A percentile compares a stretch with the other conserved stretches of the same genome.
Conservation (phyloP, 2,888 invertebrate species). For the Lordiphosa fenestrarum region DNA sequence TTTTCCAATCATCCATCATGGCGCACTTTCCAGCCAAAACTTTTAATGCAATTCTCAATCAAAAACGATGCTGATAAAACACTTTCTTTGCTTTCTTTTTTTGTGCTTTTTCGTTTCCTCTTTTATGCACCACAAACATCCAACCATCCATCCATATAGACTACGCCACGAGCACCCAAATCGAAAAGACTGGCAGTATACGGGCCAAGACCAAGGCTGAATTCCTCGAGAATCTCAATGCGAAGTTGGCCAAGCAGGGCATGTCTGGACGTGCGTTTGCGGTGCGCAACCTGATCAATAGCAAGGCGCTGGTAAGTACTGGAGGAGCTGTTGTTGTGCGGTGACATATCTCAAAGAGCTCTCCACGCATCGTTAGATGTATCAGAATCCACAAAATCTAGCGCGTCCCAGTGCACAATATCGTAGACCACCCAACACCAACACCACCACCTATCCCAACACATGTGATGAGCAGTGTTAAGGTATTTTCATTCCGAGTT, state of each 20-base stretch:
- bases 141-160: constrained; percentile 42
- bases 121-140: constrained; percentile 25
- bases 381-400: constrained; percentile 77
- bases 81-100: constrained; percentile 14
- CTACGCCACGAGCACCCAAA: constrained; percentile 80
- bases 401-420: constrained; percentile 79
- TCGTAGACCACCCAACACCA: constrained; percentile 64
- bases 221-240: constrained; percentile 90
- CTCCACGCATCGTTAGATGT: constrained; percentile 53
- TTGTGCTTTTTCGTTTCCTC: constrained; percentile 9
- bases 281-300: constrained; percentile 88
- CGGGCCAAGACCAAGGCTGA: constrained; percentile 82
- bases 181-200: constrained; percentile 80
- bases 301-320: constrained; percentile 84
- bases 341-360: constrained; percentile 7
- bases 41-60: constrained; percentile 8
- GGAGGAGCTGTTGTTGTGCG: too few relatives aligned
- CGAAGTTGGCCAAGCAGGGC: constrained; percentile 86
- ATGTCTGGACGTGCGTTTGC: constrained; percentile 84
- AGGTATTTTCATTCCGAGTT: constrained; percentile 66
- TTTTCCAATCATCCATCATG: constrained; percentile 35
- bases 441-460: constrained; percentile 58
- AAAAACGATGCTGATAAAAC: not conserved
- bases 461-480: constrained; percentile 68
- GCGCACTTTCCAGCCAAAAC: constrained; percentile 16